These are phyloP conservation scores for Bathynomus jamesi DNA, from an alignment of 1,140 invertebrate species.

Conservation along the genomic window DNA sequence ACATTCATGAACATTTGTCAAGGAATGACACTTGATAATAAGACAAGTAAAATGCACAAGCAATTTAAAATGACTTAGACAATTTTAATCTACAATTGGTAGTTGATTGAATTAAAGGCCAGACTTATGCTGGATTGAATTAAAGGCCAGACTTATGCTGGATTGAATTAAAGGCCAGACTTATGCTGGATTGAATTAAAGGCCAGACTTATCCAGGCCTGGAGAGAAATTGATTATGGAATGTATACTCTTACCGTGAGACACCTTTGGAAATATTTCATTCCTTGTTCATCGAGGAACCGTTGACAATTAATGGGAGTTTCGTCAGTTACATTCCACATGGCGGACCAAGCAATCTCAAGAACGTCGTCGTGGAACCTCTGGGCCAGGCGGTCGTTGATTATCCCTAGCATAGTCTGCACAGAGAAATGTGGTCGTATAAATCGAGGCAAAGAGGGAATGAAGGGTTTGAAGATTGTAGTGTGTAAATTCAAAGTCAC, in stretches of 20 bases:
- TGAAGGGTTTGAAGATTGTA: too few relatives aligned
- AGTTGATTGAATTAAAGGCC: not conserved
- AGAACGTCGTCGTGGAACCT: slow-evolving; percentile 82
- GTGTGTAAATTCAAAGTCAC: too few relatives aligned
- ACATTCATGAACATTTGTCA: too few relatives aligned
- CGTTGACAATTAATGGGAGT: slow-evolving; percentile 83
- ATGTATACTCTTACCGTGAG: slow-evolving; percentile 47
- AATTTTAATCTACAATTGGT: not conserved
- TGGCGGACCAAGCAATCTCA: slow-evolving; percentile 94
- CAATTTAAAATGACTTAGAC: slow-evolving; percentile 53
- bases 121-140: too few relatives aligned
- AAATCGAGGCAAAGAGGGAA: not conserved
- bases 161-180: too few relatives aligned
- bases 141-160: too few relatives aligned
- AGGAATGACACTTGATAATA: too few relatives aligned
- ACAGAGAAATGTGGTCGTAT: not conserved
- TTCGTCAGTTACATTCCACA: slow-evolving; percentile 98
- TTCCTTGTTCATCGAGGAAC: slow-evolving; percentile 76
- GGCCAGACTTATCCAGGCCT: too few relatives aligned
- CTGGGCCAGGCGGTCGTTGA: slow-evolving; percentile 62
- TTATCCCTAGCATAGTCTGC: slow-evolving; percentile 72
- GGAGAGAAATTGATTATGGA: not conserved
- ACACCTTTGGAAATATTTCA: slow-evolving; percentile 78
- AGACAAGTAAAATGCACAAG: slow-evolving; percentile 36
- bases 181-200: too few relatives aligned